Percentiles rank a stretch among this genome's conserved stretches.
These are phyloP conservation scores for Zaprionus bogoriensis DNA, from an alignment of 2,888 invertebrate genomes.

Conservation along the genomic window DNA sequence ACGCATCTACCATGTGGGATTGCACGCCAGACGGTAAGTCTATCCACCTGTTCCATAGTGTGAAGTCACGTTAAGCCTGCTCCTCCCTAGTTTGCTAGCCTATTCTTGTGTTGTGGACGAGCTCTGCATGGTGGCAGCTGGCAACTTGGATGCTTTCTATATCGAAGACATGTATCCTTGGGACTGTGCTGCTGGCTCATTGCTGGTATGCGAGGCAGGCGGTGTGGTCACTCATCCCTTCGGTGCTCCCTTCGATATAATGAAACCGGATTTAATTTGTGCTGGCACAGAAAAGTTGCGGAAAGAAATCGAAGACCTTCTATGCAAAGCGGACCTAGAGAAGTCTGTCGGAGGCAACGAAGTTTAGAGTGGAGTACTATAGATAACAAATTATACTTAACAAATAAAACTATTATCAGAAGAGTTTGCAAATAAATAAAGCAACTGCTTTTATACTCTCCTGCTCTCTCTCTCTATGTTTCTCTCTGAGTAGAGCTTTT, in stretches of 20 bases:
- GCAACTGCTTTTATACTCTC: constrained; percentile 2
- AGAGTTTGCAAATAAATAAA: constrained; percentile 12
- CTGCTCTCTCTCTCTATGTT: not conserved
- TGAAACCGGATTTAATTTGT: constrained; percentile 85
- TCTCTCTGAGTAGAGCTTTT: constrained; percentile 12
- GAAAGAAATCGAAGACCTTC: constrained; percentile 83
- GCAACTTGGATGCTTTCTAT: constrained; percentile 87
- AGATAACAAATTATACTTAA: constrained; percentile 80
- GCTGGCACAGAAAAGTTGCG: constrained; percentile 84
- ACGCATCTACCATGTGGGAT: constrained; percentile 79
- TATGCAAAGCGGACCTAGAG: constrained; percentile 83
- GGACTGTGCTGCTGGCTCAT: constrained; percentile 90
- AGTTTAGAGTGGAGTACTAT: constrained; percentile 37
- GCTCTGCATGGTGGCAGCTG: constrained; percentile 88
- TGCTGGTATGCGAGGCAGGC: constrained; percentile 90
- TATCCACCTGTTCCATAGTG: not conserved
- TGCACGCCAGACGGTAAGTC: constrained; percentile 79
- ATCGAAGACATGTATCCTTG: constrained; percentile 89
- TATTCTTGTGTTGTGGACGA: constrained; percentile 90
- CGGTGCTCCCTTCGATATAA: constrained; percentile 85
- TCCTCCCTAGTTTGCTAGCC: constrained; percentile 82
- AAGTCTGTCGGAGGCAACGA: constrained; percentile 70
- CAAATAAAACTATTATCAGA: constrained; percentile 34
- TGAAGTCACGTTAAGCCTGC: not conserved
- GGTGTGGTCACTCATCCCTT: constrained; percentile 87